These are phyloP conservation scores for Rhinoderma darwinii DNA, from an alignment of 2,113 vertebrate genomes.

Conservation along the genomic window DNA sequence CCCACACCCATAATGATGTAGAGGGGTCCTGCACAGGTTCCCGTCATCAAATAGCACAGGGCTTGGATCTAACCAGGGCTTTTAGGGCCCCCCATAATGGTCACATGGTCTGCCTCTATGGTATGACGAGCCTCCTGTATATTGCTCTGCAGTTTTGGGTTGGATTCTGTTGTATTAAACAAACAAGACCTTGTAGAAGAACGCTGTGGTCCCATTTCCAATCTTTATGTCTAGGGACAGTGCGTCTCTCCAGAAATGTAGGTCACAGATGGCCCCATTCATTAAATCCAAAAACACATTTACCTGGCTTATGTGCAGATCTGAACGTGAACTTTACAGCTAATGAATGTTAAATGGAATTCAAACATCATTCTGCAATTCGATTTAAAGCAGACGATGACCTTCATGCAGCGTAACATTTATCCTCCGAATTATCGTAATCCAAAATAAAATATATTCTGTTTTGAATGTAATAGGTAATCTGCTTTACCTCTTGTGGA, in stretches of 20 bases:
- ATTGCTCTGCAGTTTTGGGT: too few species aligned
- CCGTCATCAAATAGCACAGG: too few species aligned
- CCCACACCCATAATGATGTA: too few species aligned
- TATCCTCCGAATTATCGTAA: slow-evolving; percentile 26
- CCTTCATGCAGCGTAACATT: slow-evolving; percentile 32
- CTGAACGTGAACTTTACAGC: slow-evolving; percentile 44
- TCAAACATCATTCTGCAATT: background rate
- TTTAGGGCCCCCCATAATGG: too few species aligned
- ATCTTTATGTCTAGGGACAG: background rate
- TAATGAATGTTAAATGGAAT: slow-evolving; percentile 22
- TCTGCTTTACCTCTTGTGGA: too few species aligned
- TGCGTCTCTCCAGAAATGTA: background rate
- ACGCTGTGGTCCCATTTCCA: background rate
- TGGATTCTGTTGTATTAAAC: background rate
- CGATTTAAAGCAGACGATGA: slow-evolving; percentile 14
- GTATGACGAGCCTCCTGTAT: too few species aligned
- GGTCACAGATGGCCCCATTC: slow-evolving; percentile 32
- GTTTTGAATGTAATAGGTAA: background rate
- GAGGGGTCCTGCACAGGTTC: too few species aligned
- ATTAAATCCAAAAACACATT: background rate
- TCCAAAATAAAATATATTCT: slow-evolving; percentile 17
- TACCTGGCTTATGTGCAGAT: background rate
- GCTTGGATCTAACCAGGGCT: too few species aligned
- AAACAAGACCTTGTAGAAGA: background rate
- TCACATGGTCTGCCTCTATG: too few species aligned